Evolutionary conservation across 2,797 vertebrate species (phyloP).

Genomic region (Mycteria americana): DNA sequence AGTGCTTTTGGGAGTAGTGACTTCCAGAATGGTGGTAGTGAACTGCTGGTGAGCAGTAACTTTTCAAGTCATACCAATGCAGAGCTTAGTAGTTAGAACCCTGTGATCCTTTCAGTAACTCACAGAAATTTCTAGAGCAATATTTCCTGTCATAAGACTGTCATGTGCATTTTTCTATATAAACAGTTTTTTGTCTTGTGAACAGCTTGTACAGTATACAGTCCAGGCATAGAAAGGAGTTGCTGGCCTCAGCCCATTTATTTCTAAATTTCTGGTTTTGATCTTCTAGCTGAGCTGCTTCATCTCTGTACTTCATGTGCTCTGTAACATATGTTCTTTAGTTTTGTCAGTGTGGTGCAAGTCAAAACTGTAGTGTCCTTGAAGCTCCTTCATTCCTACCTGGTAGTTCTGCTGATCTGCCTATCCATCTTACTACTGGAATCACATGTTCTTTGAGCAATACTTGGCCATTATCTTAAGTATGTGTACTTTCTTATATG

Average conservation of each 20-base stretch:
- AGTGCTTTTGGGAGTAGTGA: not conserved
- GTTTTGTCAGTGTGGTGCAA: not conserved
- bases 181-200: not conserved
- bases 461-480: not conserved
- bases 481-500: not conserved
- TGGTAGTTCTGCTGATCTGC: not conserved
- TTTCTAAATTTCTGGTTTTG: not conserved
- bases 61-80: not conserved
- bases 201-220: not conserved
- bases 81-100: not conserved
- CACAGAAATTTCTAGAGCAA: not conserved
- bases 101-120: not conserved
- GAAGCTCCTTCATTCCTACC: not conserved
- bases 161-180: not conserved
- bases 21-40: not conserved
- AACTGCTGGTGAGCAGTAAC: not conserved
- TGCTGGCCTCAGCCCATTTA: not conserved
- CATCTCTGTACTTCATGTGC: not conserved
- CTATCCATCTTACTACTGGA: not conserved
- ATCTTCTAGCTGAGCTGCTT: not conserved
- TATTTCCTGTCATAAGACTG: not conserved
- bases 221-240: not conserved
- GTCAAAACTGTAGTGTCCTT: not conserved
- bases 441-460: not conserved
- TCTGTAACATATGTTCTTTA: not conserved